These are phyloP conservation scores for Eupsittula cactorum DNA, from an alignment of 2,113 vertebrate genomes.

Conservation along the genomic window DNA sequence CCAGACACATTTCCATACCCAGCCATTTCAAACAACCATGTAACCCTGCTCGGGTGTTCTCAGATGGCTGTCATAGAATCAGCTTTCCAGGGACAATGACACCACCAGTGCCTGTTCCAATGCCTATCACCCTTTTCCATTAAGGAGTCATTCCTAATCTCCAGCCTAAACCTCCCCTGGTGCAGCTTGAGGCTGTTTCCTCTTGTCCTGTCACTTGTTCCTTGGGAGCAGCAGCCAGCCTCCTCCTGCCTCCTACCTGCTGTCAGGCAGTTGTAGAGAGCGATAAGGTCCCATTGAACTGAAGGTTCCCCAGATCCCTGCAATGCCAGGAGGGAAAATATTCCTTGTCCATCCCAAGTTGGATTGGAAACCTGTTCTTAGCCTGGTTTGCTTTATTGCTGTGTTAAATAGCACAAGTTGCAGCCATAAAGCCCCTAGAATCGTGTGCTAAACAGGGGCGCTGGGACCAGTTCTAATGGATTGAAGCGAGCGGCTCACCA, in stretches of 20 bases:
- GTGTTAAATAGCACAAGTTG: conserved; percentile 38
- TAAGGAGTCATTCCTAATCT: background rate
- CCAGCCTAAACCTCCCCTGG: background rate
- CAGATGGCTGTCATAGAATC: background rate
- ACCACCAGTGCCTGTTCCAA: background rate
- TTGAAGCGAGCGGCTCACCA: conserved; percentile 52
- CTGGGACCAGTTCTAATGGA: conserved; percentile 54
- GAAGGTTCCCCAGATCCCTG: background rate
- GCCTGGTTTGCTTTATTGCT: conserved; percentile 8
- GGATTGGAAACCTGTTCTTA: background rate
- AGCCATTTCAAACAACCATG: background rate
- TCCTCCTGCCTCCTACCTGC: background rate
- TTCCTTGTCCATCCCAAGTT: background rate
- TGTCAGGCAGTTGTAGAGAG: background rate
- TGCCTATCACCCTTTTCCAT: background rate
- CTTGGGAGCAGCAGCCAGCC: background rate
- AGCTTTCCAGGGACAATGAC: background rate
- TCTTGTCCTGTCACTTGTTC: background rate
- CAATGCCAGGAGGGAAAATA: background rate
- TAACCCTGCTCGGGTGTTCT: background rate
- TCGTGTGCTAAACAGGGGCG: background rate
- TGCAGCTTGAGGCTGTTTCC: background rate
- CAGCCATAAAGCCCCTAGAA: conserved; percentile 43
- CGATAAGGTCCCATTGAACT: background rate
- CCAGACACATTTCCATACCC: background rate